Percentiles rank a stretch among this genome's conserved stretches.
Evolutionary conservation across 2,888 invertebrate species (phyloP).

Genomic region (Ophion obscuratus): DNA sequence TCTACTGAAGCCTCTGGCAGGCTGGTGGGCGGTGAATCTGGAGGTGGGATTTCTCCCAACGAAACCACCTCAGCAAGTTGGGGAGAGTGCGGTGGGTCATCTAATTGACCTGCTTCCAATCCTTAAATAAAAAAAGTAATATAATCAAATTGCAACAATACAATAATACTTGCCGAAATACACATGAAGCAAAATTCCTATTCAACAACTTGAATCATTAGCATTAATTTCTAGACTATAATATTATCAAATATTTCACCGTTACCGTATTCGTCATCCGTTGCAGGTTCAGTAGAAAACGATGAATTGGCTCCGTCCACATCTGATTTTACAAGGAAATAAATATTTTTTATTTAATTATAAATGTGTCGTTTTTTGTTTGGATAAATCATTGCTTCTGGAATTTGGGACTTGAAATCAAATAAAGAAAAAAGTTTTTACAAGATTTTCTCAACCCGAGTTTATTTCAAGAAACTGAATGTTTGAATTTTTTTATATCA

Average conservation of each 20-base stretch:
- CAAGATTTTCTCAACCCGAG: too few relatives aligned
- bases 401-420: too few relatives aligned
- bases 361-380: background rate
- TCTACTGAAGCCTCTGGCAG: background rate
- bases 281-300: background rate
- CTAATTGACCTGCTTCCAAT: background rate
- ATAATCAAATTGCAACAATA: background rate
- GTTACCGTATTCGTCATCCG: conserved; percentile 9
- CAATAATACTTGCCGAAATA: background rate
- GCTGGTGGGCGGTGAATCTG: background rate
- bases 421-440: too few relatives aligned
- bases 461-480: too few relatives aligned
- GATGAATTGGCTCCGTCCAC: background rate
- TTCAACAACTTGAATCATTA: background rate
- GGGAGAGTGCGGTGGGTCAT: background rate
- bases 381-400: too few relatives aligned
- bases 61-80: background rate
- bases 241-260: conserved; percentile 16
- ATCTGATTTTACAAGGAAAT: conserved; percentile 6
- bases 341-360: conserved; percentile 1
- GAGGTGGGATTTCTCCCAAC: background rate
- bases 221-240: conserved; percentile 18
- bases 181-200: background rate
- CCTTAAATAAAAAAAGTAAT: background rate
- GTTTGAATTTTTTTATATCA: too few relatives aligned